Evolutionary conservation across 2,797 vertebrate genomes (phyloP).

Genomic region (Sebastes iracundus): DNA sequence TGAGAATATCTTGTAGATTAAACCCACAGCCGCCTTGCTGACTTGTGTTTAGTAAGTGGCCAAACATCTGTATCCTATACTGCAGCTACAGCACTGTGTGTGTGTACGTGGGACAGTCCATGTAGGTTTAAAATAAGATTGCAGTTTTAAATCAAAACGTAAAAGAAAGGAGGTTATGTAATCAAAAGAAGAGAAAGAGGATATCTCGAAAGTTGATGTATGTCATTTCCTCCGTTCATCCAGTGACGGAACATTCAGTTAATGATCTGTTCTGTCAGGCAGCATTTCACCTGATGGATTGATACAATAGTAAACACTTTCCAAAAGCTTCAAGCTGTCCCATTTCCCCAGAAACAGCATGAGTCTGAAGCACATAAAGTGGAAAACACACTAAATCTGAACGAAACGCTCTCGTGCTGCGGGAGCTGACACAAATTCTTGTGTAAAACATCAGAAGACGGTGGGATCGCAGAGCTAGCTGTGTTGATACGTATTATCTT

Average conservation of each 20-base stretch:
- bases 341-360: neutral
- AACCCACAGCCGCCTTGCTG: slow-evolving; percentile 4
- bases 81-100: neutral
- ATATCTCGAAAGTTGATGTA: neutral
- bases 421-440: neutral
- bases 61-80: neutral
- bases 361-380: neutral
- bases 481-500: slow-evolving; percentile 45
- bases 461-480: neutral
- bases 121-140: neutral
- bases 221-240: neutral
- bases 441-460: slow-evolving; percentile 18
- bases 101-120: neutral
- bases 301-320: neutral
- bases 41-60: slow-evolving; percentile 1
- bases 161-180: neutral
- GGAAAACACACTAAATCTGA: neutral
- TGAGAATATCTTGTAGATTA: slow-evolving; percentile 28
- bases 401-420: neutral
- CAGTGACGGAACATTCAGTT: neutral
- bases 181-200: neutral
- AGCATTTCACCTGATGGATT: neutral
- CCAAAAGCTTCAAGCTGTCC: neutral
- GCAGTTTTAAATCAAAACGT: neutral
- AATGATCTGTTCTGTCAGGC: neutral